Conservation (phyloP, 2,113 vertebrate genomes). For the Podilymbus podiceps region DNA sequence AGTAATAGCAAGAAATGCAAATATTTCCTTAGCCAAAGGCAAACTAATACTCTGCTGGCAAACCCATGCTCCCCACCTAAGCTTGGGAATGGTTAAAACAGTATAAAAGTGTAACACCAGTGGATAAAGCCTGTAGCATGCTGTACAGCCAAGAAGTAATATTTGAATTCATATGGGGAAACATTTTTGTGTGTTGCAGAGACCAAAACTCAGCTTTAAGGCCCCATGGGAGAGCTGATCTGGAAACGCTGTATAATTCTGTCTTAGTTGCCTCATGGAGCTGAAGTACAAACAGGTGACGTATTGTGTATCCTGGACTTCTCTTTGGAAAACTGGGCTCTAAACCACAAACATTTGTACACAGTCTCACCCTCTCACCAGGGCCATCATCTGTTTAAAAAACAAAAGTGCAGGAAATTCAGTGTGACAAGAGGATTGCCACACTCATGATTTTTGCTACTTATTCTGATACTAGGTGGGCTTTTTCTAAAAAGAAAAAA, state of each 20-base stretch:
- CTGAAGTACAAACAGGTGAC: constrained; percentile 67
- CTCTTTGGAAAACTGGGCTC: constrained; percentile 60
- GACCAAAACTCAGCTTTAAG: constrained; percentile 41
- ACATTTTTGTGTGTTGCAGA: constrained; percentile 35
- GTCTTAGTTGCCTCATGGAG: constrained; percentile 55
- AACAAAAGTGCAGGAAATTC: constrained; percentile 15
- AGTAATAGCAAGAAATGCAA: constrained; percentile 25
- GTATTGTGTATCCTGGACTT: constrained; percentile 64
- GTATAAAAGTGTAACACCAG: constrained; percentile 50
- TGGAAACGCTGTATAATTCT: constrained; percentile 59
- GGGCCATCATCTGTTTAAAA: constrained; percentile 9
- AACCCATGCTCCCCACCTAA: constrained; percentile 16
- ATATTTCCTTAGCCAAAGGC: constrained; percentile 18
- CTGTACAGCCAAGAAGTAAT: constrained; percentile 60
- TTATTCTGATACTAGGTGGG: background rate
- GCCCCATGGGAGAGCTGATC: constrained; percentile 27
- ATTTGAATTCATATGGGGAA: constrained; percentile 61
- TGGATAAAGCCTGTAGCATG: constrained; percentile 41
- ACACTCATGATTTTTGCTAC: background rate
- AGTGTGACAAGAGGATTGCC: constrained; percentile 11
- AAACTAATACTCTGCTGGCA: background rate
- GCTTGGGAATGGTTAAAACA: constrained; percentile 32
- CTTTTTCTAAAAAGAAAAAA: background rate
- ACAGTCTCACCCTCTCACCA: constrained; percentile 51
- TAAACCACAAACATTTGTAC: constrained; percentile 62